phyloP scores from a whole-genome alignment of 2,888 invertebrate genomes.

The Aphrophora alni region DNA sequence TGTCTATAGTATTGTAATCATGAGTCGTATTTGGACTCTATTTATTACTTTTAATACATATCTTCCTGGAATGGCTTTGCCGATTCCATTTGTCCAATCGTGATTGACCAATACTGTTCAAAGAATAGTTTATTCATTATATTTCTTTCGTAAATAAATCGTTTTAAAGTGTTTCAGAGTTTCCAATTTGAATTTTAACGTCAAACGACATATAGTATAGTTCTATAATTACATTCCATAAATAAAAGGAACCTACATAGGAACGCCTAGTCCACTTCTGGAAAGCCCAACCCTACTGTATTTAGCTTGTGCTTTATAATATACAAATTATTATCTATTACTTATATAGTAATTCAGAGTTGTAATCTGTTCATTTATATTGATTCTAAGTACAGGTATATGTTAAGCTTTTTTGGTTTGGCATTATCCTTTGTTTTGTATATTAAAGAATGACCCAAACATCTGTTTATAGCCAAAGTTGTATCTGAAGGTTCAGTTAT shows the following conservation, averaged over 20 bases:
- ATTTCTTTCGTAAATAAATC: neutral
- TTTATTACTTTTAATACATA: neutral
- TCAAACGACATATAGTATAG: neutral
- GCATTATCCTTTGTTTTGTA: too few relatives aligned
- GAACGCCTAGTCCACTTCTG: neutral
- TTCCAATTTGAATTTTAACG: neutral
- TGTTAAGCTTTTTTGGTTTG: too few relatives aligned
- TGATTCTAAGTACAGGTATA: too few relatives aligned
- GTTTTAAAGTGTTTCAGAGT: neutral
- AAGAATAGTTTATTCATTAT: neutral
- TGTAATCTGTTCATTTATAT: too few relatives aligned
- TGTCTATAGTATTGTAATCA: neutral
- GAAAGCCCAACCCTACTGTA: neutral
- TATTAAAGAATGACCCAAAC: neutral
- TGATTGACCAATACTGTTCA: slow-evolving; percentile 1
- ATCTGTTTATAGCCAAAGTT: neutral
- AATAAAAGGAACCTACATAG: neutral
- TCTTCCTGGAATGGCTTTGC: neutral
- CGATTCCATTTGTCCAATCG: neutral
- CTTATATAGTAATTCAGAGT: too few relatives aligned
- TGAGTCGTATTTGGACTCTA: neutral
- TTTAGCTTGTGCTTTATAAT: neutral
- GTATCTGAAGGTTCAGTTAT: neutral
- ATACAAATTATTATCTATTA: too few relatives aligned
- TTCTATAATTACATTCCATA: neutral